Percentiles rank a stretch among this genome's conserved stretches.
These are phyloP conservation scores for Poliocrania exsul DNA, from an alignment of 2,797 vertebrate species.

Conservation along the genomic window DNA sequence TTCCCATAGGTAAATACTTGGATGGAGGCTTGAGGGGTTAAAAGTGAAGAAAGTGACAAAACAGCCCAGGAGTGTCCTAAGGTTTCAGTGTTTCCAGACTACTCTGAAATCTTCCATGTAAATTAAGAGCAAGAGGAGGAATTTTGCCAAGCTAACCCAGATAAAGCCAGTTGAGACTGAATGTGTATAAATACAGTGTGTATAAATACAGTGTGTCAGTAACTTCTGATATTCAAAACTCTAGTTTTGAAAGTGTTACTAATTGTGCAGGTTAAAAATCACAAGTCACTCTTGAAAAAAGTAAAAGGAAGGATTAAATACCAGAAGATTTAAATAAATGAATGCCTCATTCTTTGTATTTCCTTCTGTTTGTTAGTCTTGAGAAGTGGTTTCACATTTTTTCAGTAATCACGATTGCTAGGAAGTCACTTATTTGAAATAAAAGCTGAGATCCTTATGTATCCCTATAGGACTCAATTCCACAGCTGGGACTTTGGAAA, in stretches of 20 bases:
- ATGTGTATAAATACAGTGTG: not conserved
- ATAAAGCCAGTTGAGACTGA: not conserved
- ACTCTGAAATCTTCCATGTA: not conserved
- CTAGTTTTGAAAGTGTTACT: not conserved
- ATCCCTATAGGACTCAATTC: not conserved
- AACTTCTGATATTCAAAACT: slow-evolving; percentile 12
- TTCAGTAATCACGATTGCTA: not conserved
- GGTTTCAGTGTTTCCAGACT: not conserved
- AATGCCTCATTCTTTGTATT: not conserved
- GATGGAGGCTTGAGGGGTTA: not conserved
- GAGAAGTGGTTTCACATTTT: not conserved
- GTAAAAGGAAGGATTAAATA: not conserved
- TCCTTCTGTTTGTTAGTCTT: not conserved
- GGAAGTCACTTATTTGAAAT: not conserved
- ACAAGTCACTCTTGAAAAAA: not conserved
- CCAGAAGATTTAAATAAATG: not conserved
- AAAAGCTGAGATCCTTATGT: not conserved
- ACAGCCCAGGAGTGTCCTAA: not conserved
- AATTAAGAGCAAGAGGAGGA: slow-evolving; percentile 18
- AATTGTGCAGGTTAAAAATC: not conserved
- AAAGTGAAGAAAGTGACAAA: not conserved
- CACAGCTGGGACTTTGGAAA: not conserved
- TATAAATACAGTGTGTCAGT: not conserved
- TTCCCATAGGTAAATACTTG: not conserved
- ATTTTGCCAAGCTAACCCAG: not conserved